Evolutionary conservation across 1,140 invertebrate genomes (phyloP), one percentile per base, ranked within the genome.

Genomic region (Camponotus vicinus): DNA sequence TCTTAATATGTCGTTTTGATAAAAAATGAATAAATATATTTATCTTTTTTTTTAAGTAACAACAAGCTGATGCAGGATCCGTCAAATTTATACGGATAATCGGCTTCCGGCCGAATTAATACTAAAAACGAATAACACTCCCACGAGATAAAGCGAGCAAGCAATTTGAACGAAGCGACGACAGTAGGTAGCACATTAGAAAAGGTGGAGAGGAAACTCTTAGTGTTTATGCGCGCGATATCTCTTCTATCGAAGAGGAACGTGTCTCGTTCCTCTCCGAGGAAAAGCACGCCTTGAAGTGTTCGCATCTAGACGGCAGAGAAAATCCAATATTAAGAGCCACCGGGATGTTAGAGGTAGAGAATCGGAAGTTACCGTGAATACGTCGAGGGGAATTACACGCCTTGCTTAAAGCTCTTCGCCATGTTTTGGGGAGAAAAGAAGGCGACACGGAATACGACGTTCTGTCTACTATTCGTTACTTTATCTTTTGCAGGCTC

Each of bases 271-370:
- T 18, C 13, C n/a, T 85, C 40, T 55, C 27, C 18, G 7, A 83
- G 79, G 32, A 73, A 55, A 83, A 73, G 79, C 69, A 75, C 32
- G 55, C 55, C 40, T 55, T 49, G 55, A 37, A 83, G 70, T 78
- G 76, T 89, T 86, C 83, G 61, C 79, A 82, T 76, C 66, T 84
- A 91, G 88, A 90, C 82, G 85, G 86, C 77, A 90, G 84, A 91
- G 49, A 92, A 86, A 90, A 92, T 90, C 87, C 87, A 85, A 91
- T 92, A 92, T 92, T 92, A 90, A 92, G 90, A 86, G 90, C 87
- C 83, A 37, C 61, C 57, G 77, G 61, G 83, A 52, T 15, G 42
- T 52, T 71, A 40, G 55, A 32, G 78, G 37, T 40, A 63, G 32
- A 73, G 59, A 84, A 80, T 80, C 76, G 67, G 67, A 61, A 69